A percentile compares a stretch with the other conserved stretches of the same genome.
phyloP scores from a whole-genome alignment of 2,888 invertebrate species.

The Nomada flava region DNA sequence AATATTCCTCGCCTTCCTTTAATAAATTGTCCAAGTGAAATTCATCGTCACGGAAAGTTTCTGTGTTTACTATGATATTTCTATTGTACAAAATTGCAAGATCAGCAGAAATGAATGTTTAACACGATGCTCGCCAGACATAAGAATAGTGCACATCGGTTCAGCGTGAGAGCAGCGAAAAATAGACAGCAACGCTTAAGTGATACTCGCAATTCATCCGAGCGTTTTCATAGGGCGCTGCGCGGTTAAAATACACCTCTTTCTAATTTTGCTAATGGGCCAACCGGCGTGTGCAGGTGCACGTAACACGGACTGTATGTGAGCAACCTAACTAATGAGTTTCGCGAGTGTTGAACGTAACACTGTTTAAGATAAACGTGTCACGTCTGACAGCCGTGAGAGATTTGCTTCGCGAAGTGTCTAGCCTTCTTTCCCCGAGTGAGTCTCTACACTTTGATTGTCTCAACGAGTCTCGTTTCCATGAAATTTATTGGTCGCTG shows the following conservation, averaged over 20 bases:
- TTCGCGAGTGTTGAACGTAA: constrained; percentile 53
- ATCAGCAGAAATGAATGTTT: too few species aligned
- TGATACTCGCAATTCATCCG: constrained; percentile 20
- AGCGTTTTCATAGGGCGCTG: constrained; percentile 17
- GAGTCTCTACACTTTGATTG: neutral
- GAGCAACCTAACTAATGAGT: constrained; percentile 54
- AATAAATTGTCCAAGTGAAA: too few species aligned
- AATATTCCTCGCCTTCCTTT: too few species aligned
- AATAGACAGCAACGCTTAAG: neutral
- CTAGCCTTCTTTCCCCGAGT: constrained; percentile 22
- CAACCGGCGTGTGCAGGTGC: constrained; percentile 32
- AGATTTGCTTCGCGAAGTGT: constrained; percentile 22
- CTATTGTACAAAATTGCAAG: too few species aligned
- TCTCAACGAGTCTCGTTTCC: constrained; percentile 8
- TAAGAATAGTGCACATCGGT: too few species aligned
- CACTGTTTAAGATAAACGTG: constrained; percentile 59
- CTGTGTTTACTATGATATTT: too few species aligned
- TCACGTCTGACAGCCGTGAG: constrained; percentile 54
- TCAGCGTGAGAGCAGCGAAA: neutral
- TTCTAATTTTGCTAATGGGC: constrained; percentile 56
- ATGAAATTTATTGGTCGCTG: constrained; percentile 14
- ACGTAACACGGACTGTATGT: constrained; percentile 38
- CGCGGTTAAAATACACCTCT: constrained; percentile 14
- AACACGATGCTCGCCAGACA: too few species aligned
- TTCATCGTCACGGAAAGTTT: too few species aligned